Evolutionary conservation across 2,888 invertebrate genomes (phyloP), one percentile per base, ranked within the genome.

Genomic region (Stratiomys singularior): DNA sequence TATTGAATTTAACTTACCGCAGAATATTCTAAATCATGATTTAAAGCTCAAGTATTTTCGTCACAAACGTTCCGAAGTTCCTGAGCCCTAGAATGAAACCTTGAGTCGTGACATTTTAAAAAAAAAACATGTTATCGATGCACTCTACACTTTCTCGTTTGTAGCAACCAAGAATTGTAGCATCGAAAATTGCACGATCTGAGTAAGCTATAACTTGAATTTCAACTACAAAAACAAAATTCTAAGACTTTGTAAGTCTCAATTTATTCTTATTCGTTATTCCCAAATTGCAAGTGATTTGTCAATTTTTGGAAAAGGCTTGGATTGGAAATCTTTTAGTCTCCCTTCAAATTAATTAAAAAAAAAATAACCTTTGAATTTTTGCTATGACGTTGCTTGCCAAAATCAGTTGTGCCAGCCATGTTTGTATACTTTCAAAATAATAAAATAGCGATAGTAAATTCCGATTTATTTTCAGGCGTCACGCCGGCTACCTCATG

Each of bases 201-300:
- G 9, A 37, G 37, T 9, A 37, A 37, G 9, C 37, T 52, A 4
- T 9, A 2, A 13, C 15, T 52, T 52, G 2, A 60, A 21, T 4
- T 60, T 60, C 58, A 60, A 13, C 11, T 11, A 25, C 52, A 18
- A 60, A 56, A 60, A 60, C 58, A 60, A 60, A 60, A 60, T 60
- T 7, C 7, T 60, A 21, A 60, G 2, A 2, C 9, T n/a, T n/a
- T 18, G 3, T n/a, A 52, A 52, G 3, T 13, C 9, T 60, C 7
- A 25, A 23, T 23, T 23, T 23, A 60, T 60, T 60, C 58, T 23
- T 11, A 11, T 23, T 60, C 58, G 58, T 23, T 23, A 60, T 25
- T 60, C 58, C 58, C 58, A 60, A 60, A 60, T 60, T 25, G 23
- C 58, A 60, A 60, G 58, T 60, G 5, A 23, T 60, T 60, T 1